phyloP scores from a whole-genome alignment of 2,797 vertebrate genomes.

The Anguilla marmorata region DNA sequence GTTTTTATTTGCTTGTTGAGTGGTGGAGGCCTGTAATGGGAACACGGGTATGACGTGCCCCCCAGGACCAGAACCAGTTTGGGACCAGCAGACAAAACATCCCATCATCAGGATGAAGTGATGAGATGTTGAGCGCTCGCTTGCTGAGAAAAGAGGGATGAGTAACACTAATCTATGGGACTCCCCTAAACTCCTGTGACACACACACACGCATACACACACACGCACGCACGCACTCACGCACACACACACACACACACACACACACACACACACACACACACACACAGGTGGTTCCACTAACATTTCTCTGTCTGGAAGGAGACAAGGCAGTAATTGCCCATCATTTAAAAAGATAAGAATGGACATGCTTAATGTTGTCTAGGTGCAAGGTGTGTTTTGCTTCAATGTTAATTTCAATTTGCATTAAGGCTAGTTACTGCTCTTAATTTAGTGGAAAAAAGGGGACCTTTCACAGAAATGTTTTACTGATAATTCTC shows the following conservation, averaged over 20 bases:
- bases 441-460: background rate
- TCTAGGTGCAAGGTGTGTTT: constrained; percentile 6
- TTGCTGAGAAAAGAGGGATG: background rate
- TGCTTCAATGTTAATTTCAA: background rate
- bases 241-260: too few species aligned
- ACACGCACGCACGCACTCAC: too few species aligned
- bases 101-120: background rate
- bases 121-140: background rate
- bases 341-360: too few species aligned
- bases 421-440: background rate
- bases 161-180: background rate
- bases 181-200: too few species aligned
- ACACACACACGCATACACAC: too few species aligned
- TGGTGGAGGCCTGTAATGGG: background rate
- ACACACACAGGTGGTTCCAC: too few species aligned
- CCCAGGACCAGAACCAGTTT: background rate
- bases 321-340: too few species aligned
- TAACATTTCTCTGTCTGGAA: too few species aligned
- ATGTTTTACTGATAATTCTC: background rate
- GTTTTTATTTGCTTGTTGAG: background rate
- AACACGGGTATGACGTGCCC: background rate
- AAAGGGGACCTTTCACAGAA: background rate
- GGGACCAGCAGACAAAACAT: background rate
- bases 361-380: too few species aligned
- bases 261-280: too few species aligned